phyloP scores from a whole-genome alignment of 2,113 vertebrate genomes.

The Pachyramphus minor region DNA sequence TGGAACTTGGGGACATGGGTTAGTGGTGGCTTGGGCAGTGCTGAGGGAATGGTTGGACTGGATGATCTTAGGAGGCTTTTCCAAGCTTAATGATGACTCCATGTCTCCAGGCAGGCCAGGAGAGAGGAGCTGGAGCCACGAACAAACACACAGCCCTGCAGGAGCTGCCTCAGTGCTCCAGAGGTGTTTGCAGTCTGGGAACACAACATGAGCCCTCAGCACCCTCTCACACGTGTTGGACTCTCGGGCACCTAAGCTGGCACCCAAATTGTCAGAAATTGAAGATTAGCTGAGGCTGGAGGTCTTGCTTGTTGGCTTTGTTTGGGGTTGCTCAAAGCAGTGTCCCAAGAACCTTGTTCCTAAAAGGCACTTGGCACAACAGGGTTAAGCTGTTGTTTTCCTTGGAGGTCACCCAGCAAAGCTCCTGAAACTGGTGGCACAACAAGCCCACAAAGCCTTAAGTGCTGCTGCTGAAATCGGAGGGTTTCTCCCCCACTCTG shows the following conservation, averaged over 20 bases:
- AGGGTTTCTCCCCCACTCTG: neutral
- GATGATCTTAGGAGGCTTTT: neutral
- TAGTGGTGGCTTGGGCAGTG: neutral
- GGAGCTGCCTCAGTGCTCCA: neutral
- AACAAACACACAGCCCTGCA: neutral
- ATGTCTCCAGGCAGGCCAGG: neutral
- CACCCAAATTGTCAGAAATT: neutral
- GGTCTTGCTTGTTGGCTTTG: neutral
- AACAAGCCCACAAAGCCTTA: neutral
- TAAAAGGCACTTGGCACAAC: neutral
- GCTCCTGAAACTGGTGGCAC: neutral
- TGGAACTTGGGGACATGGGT: neutral
- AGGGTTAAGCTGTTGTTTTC: neutral
- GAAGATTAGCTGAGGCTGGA: neutral
- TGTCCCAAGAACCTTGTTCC: neutral
- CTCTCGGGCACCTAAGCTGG: fast-evolving
- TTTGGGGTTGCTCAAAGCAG: neutral
- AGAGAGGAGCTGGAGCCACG: neutral
- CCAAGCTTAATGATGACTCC: neutral
- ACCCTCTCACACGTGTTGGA: neutral
- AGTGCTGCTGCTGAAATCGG: neutral
- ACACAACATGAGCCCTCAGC: fast-evolving
- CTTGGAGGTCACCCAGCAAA: neutral
- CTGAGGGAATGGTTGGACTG: neutral
- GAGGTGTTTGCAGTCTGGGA: neutral